Conservation (phyloP, 2,888 invertebrate species). For the Apamea epomidion region DNA sequence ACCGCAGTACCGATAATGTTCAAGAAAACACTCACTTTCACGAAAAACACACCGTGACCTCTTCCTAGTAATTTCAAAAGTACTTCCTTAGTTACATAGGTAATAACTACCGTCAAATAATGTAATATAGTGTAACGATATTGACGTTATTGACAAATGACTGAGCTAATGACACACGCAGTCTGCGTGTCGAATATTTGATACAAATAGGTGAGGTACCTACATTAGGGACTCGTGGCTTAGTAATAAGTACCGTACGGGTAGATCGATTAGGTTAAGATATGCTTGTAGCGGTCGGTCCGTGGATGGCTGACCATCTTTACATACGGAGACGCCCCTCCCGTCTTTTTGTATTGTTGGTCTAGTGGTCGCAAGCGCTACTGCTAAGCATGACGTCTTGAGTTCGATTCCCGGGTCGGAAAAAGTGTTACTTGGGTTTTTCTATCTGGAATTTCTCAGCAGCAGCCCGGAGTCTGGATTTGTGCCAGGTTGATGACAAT, state of each 20-base stretch:
- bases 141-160: conserved; percentile 11
- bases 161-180: conserved; percentile 25
- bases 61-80: neutral
- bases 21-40: neutral
- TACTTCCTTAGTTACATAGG: neutral
- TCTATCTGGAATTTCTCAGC: too few relatives aligned
- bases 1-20: neutral
- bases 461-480: too few relatives aligned
- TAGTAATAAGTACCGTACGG: neutral
- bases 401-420: too few relatives aligned
- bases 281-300: neutral
- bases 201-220: neutral
- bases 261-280: neutral
- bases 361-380: too few relatives aligned
- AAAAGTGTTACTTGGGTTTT: too few relatives aligned
- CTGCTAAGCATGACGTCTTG: too few relatives aligned
- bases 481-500: too few relatives aligned
- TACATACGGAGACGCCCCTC: too few relatives aligned
- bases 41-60: neutral
- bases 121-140: neutral
- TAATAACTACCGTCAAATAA: neutral
- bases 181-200: conserved; percentile 13
- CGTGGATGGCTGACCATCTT: neutral
- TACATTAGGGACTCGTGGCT: neutral
- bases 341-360: too few relatives aligned